phyloP scores from a whole-genome alignment of 2,797 vertebrate species.

The Semaprochilodus insignis region DNA sequence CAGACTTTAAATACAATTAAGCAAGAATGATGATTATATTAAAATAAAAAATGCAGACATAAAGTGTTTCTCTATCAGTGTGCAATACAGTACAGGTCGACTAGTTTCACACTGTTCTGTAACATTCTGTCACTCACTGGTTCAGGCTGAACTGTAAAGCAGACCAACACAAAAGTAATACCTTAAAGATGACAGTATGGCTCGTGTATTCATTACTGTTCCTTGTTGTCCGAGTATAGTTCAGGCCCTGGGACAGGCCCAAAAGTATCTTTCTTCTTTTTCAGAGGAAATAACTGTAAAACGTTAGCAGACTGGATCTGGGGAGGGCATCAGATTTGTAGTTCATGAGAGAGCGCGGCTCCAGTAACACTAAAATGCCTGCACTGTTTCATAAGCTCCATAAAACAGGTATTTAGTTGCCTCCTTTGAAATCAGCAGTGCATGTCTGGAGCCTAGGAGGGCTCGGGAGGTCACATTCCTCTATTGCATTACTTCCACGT shows the following conservation, averaged over 20 bases:
- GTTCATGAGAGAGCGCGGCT: not conserved
- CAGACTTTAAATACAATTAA: too few species aligned
- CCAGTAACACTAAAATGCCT: conserved; percentile 5
- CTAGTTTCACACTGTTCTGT: not conserved
- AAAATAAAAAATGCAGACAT: too few species aligned
- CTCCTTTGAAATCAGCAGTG: conserved; percentile 50
- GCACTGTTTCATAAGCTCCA: conserved; percentile 24
- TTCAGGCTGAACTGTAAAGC: not conserved
- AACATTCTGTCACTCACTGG: not conserved
- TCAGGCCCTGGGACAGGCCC: not conserved
- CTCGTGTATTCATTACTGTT: not conserved
- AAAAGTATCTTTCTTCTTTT: not conserved
- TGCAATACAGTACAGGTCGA: not conserved
- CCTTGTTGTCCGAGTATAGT: not conserved
- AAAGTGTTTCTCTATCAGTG: too few species aligned
- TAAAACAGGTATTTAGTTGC: conserved; percentile 51
- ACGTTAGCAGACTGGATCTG: conserved; percentile 20
- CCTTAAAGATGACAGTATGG: not conserved
- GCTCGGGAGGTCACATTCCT: conserved; percentile 47
- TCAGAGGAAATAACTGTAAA: conserved; percentile 11
- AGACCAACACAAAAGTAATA: not conserved
- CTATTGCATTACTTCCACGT: conserved; percentile 55
- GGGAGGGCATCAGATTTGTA: conserved; percentile 15
- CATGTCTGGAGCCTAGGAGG: conserved; percentile 31
- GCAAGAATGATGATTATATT: too few species aligned